Evolutionary conservation across 2,797 vertebrate genomes (phyloP), one percentile per base, ranked within the genome.

Genomic region (Hybognathus amarus): DNA sequence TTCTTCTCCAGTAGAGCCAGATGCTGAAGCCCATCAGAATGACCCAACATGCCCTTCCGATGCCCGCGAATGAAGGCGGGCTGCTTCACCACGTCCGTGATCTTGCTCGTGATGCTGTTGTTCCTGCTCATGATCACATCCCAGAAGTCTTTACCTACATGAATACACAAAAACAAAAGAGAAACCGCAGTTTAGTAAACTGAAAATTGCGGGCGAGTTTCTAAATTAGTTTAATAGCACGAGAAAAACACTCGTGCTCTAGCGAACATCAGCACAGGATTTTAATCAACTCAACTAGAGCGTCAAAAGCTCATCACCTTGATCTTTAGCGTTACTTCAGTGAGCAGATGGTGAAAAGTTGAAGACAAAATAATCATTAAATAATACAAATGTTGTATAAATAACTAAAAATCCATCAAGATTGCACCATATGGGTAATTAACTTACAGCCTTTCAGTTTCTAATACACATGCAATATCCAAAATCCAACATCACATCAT

Each of bases 11-110:
- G 90, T 99, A 99, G 0, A 99, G 94, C 98, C 98, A 99, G 93
- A 99, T 98, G 94, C 98, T 99, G 94, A 99, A 99, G 81, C 98
- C 98, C 98, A 99, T 99, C 88, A 99, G 94, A 91, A 99, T 99
- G 90, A 99, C 97, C 98, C 98, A 99, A 91, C 98, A 99, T 30
- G 98, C 98, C 22, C 98, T 98, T 86, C 98, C 98, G 2, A 99
- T 99, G 66, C 98, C 98, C 8, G 98, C 98, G 78, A n/a, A 99
- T 99, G 88, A 99, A 99, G 80, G 98, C 98, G 33, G 98, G 98
- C 90, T 99, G 98, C 91, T 99, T 99, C 88, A 99, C 98, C 90
- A 99, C 98, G 80, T 99, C 98, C 0, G 97, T 98, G 93, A 99
- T 99, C 94, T 99, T 98, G 85, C 99, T 98, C 1, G 97, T 98